Conservation (phyloP, 2,113 vertebrate genomes). For the Cettia cetti region DNA sequence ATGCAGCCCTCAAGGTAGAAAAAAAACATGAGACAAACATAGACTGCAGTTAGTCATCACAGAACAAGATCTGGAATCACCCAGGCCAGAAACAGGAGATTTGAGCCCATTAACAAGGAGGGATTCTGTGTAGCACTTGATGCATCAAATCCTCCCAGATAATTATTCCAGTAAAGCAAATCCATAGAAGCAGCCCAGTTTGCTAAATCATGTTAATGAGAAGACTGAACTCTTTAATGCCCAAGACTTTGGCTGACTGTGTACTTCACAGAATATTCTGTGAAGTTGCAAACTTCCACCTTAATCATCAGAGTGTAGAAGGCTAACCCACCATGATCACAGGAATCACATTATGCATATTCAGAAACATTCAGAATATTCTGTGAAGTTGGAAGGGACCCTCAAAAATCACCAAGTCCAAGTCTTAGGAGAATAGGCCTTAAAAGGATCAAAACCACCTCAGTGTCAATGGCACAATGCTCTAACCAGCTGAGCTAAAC, state of each 20-base stretch:
- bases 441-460: not conserved
- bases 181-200: not conserved
- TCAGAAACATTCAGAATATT: no score
- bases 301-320: no score
- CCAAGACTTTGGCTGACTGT: not conserved
- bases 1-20: not conserved
- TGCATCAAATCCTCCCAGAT: not conserved
- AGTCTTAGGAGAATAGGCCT: not conserved
- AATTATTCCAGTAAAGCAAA: not conserved
- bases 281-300: no score
- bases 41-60: not conserved
- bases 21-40: not conserved
- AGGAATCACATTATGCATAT: no score
- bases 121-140: rapidly evolving
- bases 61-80: not conserved
- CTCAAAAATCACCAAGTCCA: not conserved
- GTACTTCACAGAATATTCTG: not conserved
- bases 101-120: not conserved
- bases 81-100: not conserved
- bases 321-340: no score
- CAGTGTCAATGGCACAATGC: not conserved
- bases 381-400: not conserved
- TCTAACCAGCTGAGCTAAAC: not conserved
- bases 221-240: not conserved
- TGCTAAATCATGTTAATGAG: not conserved